Evolutionary conservation across 2,113 vertebrate species (phyloP).

Genomic region (Stegostoma tigrinum): DNA sequence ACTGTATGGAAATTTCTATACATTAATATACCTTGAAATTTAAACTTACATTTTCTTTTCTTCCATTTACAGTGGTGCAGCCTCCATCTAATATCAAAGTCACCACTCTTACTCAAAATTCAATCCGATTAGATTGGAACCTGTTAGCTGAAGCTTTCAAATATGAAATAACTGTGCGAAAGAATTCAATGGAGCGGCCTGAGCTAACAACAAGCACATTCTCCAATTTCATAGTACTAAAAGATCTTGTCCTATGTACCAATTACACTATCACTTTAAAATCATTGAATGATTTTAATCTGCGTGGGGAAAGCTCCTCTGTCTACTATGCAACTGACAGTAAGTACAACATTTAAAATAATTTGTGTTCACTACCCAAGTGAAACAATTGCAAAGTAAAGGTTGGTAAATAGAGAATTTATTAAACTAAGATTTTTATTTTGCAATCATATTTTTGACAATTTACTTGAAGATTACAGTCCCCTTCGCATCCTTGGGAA

Average conservation of each 20-base stretch:
- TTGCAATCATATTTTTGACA: background rate
- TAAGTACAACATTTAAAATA: slow-evolving; percentile 48
- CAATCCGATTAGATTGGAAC: slow-evolving; percentile 50
- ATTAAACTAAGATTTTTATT: background rate
- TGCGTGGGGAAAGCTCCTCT: slow-evolving; percentile 51
- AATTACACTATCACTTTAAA: slow-evolving; percentile 56
- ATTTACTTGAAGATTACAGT: background rate
- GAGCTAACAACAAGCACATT: slow-evolving; percentile 41
- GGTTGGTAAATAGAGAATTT: background rate
- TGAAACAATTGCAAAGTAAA: background rate
- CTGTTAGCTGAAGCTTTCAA: slow-evolving; percentile 50
- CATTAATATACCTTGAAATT: background rate
- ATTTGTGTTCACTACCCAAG: background rate
- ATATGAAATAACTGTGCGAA: slow-evolving; percentile 48
- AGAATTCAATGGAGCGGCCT: slow-evolving; percentile 36
- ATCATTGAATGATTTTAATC: slow-evolving; percentile 55
- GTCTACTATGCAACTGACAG: slow-evolving; percentile 54
- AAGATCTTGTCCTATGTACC: slow-evolving; percentile 53
- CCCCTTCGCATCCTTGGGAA: background rate
- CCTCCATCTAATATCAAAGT: slow-evolving; percentile 49
- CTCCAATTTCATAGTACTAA: slow-evolving; percentile 43
- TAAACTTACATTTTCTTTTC: slow-evolving; percentile 33
- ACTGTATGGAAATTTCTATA: background rate
- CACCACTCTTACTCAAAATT: slow-evolving; percentile 20
- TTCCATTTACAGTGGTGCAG: slow-evolving; percentile 49